Conservation (phyloP, 2,888 invertebrate species). For the Pycnomerus fuliginosus region DNA sequence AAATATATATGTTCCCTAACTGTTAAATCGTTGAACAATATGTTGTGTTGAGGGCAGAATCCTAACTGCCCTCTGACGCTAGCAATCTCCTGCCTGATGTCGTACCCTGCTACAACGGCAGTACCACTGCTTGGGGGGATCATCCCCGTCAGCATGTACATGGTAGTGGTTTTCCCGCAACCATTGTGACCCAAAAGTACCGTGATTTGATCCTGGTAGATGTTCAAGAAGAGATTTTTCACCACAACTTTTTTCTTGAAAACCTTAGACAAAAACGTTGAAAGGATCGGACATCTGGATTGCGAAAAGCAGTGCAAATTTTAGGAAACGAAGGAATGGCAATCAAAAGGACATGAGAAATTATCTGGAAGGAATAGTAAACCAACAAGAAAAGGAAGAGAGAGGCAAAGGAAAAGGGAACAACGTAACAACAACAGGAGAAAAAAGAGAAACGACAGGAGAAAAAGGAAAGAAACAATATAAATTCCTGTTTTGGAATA, state of each 20-base stretch:
- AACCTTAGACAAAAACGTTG: constrained; percentile 61
- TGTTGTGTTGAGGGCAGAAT: constrained; percentile 77
- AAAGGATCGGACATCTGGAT: too few species aligned
- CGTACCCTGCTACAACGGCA: constrained; percentile 65
- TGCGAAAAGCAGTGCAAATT: too few species aligned
- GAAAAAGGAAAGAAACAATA: too few species aligned
- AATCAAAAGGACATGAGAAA: too few species aligned
- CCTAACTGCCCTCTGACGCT: constrained; percentile 66
- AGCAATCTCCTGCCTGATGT: constrained; percentile 60
- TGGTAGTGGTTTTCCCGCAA: constrained; percentile 86
- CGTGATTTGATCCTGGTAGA: constrained; percentile 82
- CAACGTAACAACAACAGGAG: too few species aligned
- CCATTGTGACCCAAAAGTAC: constrained; percentile 77
- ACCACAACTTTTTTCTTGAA: constrained; percentile 59
- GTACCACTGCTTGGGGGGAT: constrained; percentile 62
- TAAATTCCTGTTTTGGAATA: too few species aligned
- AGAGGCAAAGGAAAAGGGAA: too few species aligned
- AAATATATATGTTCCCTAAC: constrained; percentile 76
- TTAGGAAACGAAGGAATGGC: too few species aligned
- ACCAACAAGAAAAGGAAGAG: too few species aligned
- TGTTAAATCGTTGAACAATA: constrained; percentile 72
- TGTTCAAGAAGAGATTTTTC: constrained; percentile 66
- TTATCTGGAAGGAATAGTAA: too few species aligned
- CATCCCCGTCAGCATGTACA: constrained; percentile 77
- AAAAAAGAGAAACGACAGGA: too few species aligned